phyloP scores from a whole-genome alignment of 35 echinoderm and acorn worm genomes.

The Nesometra sesokonis region DNA sequence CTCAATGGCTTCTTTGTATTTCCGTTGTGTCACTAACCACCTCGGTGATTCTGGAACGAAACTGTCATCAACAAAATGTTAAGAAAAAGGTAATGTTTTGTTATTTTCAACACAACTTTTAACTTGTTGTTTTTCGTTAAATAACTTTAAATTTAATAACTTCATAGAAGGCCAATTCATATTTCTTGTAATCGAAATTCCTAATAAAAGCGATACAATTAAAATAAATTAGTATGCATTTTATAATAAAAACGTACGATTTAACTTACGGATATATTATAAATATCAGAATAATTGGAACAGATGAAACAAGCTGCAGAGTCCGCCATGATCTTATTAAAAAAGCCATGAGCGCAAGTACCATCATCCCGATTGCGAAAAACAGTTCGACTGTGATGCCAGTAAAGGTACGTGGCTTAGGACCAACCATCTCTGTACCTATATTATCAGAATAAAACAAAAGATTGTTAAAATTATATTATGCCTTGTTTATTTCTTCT shows the following conservation, averaged over 20 bases:
- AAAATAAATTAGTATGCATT: no score
- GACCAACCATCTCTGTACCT: slow-evolving; percentile 82
- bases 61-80: not conserved
- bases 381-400: slow-evolving; percentile 33
- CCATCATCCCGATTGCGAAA: slow-evolving; percentile 59
- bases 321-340: slow-evolving; percentile 58
- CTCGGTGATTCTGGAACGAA: slow-evolving; percentile 36
- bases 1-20: slow-evolving; percentile 6
- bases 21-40: slow-evolving; percentile 25
- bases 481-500: no score
- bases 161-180: no score
- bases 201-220: no score
- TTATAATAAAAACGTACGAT: no score
- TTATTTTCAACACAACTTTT: no score
- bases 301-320: slow-evolving; percentile 32
- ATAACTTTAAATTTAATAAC: no score
- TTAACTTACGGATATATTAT: slow-evolving; percentile 50
- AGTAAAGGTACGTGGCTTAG: slow-evolving; percentile 22
- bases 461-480: no score
- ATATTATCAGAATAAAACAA: no score
- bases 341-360: slow-evolving; percentile 60
- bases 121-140: no score
- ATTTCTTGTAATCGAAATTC: no score
- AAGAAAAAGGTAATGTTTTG: no score
- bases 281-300: slow-evolving; percentile 23